Conservation (phyloP, 2,888 invertebrate species). For the Aricia artaxerxes region DNA sequence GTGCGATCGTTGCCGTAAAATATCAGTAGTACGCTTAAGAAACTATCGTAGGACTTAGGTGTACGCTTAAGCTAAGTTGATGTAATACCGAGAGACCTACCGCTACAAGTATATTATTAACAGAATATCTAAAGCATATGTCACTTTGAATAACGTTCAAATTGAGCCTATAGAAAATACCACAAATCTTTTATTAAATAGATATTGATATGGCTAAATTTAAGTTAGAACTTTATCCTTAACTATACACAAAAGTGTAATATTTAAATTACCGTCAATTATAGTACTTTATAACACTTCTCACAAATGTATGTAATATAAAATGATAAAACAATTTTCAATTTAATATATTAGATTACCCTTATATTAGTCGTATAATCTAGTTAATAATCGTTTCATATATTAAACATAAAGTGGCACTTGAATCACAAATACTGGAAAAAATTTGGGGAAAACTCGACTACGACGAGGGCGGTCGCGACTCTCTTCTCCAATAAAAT, state of each 20-base stretch:
- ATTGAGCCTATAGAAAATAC: slow-evolving; percentile 82
- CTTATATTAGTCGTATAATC: slow-evolving; percentile 81
- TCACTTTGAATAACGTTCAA: slow-evolving; percentile 81
- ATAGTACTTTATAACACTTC: slow-evolving; percentile 79
- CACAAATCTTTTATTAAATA: slow-evolving; percentile 81
- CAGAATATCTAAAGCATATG: slow-evolving; percentile 81
- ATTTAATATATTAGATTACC: slow-evolving; percentile 80
- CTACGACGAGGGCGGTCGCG: slow-evolving; percentile 61
- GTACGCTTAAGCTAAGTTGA: slow-evolving; percentile 67
- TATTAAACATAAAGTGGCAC: slow-evolving; percentile 89
- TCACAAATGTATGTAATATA: slow-evolving; percentile 81
- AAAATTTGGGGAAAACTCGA: slow-evolving; percentile 83
- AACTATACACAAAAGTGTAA: slow-evolving; percentile 81
- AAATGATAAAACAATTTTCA: slow-evolving; percentile 82
- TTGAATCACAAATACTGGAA: slow-evolving; percentile 89
- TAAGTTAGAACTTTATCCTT: slow-evolving; percentile 79
- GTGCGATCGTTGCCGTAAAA: slow-evolving; percentile 78
- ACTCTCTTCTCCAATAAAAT: slow-evolving; percentile 45
- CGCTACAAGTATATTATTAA: slow-evolving; percentile 79
- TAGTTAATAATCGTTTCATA: slow-evolving; percentile 80
- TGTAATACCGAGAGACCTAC: slow-evolving; percentile 78
- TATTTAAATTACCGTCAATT: slow-evolving; percentile 79
- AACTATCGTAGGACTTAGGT: slow-evolving; percentile 70
- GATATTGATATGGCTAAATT: slow-evolving; percentile 82
- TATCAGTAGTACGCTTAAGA: slow-evolving; percentile 75